A percentile compares a stretch with the other conserved stretches of the same genome.
Evolutionary conservation across 2,113 vertebrate genomes (phyloP).

Genomic region (Pica pica): DNA sequence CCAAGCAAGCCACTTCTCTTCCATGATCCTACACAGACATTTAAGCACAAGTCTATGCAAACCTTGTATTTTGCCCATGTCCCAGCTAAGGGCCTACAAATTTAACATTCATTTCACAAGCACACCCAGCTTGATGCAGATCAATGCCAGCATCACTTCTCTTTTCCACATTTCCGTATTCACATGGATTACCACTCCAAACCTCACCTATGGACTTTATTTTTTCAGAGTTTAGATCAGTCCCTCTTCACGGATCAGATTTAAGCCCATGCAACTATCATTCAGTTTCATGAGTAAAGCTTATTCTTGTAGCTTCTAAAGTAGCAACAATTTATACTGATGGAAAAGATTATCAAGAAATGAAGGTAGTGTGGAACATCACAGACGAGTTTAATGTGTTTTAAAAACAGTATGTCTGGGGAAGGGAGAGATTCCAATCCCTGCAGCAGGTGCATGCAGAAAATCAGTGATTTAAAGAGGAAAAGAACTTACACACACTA

Average conservation of each 20-base stretch:
- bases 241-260: background rate
- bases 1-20: background rate
- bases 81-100: background rate
- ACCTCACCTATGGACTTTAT: background rate
- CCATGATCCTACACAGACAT: background rate
- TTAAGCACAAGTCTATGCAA: background rate
- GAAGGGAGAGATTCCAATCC: background rate
- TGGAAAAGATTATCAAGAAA: background rate
- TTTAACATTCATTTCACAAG: background rate
- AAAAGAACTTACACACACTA: background rate
- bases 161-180: background rate
- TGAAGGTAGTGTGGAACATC: background rate
- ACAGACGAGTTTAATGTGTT: background rate
- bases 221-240: background rate
- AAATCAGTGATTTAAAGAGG: background rate
- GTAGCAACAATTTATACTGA: background rate
- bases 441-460: background rate
- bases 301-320: background rate
- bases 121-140: background rate
- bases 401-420: background rate
- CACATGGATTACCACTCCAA: background rate
- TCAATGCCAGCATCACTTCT: background rate
- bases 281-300: background rate
- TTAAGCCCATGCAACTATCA: background rate
- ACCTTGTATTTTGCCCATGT: background rate